phyloP scores from a whole-genome alignment of 2,797 vertebrate genomes.

The Xiphophorus birchmanni region DNA sequence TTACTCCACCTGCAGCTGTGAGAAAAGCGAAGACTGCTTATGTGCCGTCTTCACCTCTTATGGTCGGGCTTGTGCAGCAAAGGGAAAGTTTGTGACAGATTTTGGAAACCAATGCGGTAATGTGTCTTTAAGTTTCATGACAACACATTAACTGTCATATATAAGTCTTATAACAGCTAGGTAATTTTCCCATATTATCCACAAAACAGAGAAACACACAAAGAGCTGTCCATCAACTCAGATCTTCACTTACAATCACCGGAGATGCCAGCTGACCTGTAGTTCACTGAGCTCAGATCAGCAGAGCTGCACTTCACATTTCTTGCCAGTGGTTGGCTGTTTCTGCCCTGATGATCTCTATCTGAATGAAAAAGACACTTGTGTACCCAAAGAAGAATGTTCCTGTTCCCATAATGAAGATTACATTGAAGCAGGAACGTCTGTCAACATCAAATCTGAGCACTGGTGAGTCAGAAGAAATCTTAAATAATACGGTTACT shows the following conservation, averaged over 20 bases:
- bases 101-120: conserved; percentile 82
- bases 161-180: background rate
- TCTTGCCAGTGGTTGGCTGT: conserved; percentile 91
- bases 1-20: conserved; percentile 91
- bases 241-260: conserved; percentile 88
- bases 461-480: conserved; percentile 83
- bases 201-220: conserved; percentile 82
- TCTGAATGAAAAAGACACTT: conserved; percentile 81
- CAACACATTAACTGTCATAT: background rate
- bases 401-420: conserved; percentile 86
- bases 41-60: conserved; percentile 93
- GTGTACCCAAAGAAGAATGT: conserved; percentile 86
- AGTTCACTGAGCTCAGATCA: conserved; percentile 83
- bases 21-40: conserved; percentile 88
- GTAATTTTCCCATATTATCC: conserved; percentile 17
- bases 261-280: conserved; percentile 89
- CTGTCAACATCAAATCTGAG: conserved; percentile 82
- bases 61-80: conserved; percentile 85
- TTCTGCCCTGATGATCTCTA: conserved; percentile 86
- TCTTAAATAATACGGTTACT: background rate
- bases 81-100: conserved; percentile 85
- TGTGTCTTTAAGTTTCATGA: background rate
- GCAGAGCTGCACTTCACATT: conserved; percentile 81
- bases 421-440: conserved; percentile 82
- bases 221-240: conserved; percentile 84